Base-by-base conservation (phyloP, 2,797 vertebrate species). In the Rhodeus uyekii region DNA sequence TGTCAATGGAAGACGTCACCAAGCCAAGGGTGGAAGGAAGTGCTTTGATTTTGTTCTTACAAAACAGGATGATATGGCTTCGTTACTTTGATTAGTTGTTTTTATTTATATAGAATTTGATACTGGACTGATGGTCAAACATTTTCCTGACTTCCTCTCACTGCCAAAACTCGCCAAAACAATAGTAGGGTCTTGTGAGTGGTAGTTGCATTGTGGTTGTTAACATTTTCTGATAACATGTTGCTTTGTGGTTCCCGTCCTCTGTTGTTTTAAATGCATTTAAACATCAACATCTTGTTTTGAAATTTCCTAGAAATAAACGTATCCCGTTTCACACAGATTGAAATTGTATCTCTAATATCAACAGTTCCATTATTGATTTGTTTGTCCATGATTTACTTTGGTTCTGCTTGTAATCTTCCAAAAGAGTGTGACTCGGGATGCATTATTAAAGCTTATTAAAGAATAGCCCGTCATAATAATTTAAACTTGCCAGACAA, bases 401-500 rank as follows among this genome's bases (percentile, higher is more conserved):
- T 8, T n/a, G 42, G 6, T 76, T 16, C 53, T 61, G 44, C 29
- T 44, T 80, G 42, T n/a, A 27, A 61, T 34, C 42, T 27, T 50
- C 63, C 34, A 34, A 53, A 77, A 58, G 48, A 34, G 12, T 39
- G 32, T 39, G 50, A 63, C 50, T 60, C 36, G 63, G 46, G 48
- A 60, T 32, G 13, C 36, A 8, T 34, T 53, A 8, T 67, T 46
- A 46, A n/a, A n/a, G n/a, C n/a, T 18, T 39, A 60, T 46, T 64
- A 68, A 76, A 58, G 13, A 42, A 61, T 50, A 44, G 44, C 64
- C 13, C 61, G n/a, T 53, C 58, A 81, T 63, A 44, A 39, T 76
- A 74, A 77, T 69, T 76, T 53, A 80, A 80, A 63, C 44, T 69
- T 29, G 24, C 63, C 38, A 63, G 78, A 77, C 55, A 71, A 73